These are phyloP conservation scores for Campaea margaritaria DNA, from an alignment of 2,888 invertebrate species.

Conservation along the genomic window DNA sequence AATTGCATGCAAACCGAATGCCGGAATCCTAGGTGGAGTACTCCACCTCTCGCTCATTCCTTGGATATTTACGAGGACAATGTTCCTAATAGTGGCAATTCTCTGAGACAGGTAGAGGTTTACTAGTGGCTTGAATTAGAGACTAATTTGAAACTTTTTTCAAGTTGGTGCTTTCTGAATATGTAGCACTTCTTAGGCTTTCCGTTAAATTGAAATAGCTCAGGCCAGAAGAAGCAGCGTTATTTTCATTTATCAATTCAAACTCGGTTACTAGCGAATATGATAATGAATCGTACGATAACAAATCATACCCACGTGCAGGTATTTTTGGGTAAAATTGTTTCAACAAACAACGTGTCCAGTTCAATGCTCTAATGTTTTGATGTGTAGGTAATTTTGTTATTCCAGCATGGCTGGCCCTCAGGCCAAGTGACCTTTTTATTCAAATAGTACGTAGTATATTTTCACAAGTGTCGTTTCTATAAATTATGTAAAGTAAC, in stretches of 20 bases:
- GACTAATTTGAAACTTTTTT: neutral
- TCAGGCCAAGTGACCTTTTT: neutral
- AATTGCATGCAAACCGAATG: slow-evolving; percentile 76
- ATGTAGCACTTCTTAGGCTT: neutral
- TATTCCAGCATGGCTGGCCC: neutral
- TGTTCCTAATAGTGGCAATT: slow-evolving; percentile 51
- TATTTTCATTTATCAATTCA: neutral
- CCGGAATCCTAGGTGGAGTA: slow-evolving; percentile 55
- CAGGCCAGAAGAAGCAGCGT: too few species aligned
- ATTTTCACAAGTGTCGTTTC: neutral
- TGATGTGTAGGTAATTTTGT: neutral
- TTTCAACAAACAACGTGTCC: neutral
- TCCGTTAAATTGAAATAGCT: too few species aligned
- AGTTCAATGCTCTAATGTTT: neutral
- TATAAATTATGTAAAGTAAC: neutral
- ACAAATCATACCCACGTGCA: neutral
- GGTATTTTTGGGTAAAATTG: too few species aligned
- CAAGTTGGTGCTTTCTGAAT: neutral
- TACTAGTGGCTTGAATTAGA: slow-evolving; percentile 1
- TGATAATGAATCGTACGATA: neutral
- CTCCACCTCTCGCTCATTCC: slow-evolving; percentile 46
- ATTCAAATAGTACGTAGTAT: neutral
- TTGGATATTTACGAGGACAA: slow-evolving; percentile 56
- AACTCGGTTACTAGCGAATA: neutral
- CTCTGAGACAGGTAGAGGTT: slow-evolving; percentile 1